Percentiles rank a stretch among this genome's conserved stretches.
phyloP scores from a whole-genome alignment of 92 coral and sea anemone genomes.

The Heteractis magnifica region DNA sequence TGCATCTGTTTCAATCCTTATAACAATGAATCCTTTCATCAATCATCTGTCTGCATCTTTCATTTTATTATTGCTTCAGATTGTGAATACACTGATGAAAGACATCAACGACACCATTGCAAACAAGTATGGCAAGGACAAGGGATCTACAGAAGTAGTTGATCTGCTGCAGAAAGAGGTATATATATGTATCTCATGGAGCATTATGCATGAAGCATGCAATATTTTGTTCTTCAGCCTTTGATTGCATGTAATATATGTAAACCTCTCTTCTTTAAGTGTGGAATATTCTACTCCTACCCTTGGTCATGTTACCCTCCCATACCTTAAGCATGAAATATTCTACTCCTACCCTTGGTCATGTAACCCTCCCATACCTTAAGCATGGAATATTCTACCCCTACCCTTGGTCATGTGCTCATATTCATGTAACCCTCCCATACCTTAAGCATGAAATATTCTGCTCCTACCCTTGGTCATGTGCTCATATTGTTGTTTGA shows the following conservation, averaged over 20 bases:
- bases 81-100: conserved; percentile 19
- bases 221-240: background rate
- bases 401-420: too few relatives aligned
- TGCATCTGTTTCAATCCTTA: background rate
- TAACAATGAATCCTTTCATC: background rate
- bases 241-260: too few relatives aligned
- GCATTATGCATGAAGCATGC: background rate
- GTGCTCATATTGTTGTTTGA: background rate
- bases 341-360: too few relatives aligned
- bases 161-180: conserved; percentile 40
- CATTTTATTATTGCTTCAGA: conserved; percentile 2
- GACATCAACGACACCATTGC: conserved; percentile 36
- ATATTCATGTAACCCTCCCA: too few relatives aligned
- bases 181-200: background rate
- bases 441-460: too few relatives aligned
- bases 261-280: too few relatives aligned
- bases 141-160: conserved; percentile 15
- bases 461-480: background rate
- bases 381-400: too few relatives aligned
- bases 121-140: conserved; percentile 34
- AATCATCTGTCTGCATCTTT: background rate
- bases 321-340: too few relatives aligned
- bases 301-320: too few relatives aligned
- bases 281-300: too few relatives aligned
- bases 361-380: too few relatives aligned